Evolutionary conservation across 2,888 invertebrate genomes (phyloP).

Genomic region (Cosmia trapezina): DNA sequence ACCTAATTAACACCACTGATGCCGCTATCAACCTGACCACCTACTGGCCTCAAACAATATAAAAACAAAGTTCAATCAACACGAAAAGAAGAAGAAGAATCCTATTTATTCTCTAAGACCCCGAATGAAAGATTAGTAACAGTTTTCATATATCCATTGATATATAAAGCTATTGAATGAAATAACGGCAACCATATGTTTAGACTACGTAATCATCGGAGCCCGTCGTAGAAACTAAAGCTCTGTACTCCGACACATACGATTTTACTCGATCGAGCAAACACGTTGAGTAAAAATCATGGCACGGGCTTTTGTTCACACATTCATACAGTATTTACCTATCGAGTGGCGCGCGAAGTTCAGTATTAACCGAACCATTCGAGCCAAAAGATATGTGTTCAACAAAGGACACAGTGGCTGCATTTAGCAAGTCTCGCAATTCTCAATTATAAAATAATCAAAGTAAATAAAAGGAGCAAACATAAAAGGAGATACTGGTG

Average conservation of each 20-base stretch:
- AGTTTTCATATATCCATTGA: constrained; percentile 15
- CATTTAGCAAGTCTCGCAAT: too few species aligned
- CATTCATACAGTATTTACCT: too few species aligned
- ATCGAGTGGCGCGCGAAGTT: too few species aligned
- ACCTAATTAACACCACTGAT: not conserved
- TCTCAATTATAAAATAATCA: too few species aligned
- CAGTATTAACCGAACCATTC: too few species aligned
- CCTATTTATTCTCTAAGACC: not conserved
- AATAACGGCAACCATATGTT: constrained; percentile 33
- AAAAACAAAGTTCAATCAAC: not conserved
- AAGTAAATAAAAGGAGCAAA: too few species aligned
- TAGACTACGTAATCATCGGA: constrained; percentile 22
- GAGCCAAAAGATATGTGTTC: too few species aligned
- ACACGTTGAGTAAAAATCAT: not conserved
- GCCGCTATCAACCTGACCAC: not conserved
- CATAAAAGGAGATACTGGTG: too few species aligned
- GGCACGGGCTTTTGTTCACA: not conserved
- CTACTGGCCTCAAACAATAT: not conserved
- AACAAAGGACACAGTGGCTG: too few species aligned
- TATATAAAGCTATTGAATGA: constrained; percentile 5
- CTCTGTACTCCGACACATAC: not conserved
- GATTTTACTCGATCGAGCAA: not conserved
- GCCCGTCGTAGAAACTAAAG: constrained; percentile 12
- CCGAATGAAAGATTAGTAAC: not conserved
- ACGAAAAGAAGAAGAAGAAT: not conserved